phyloP scores from a whole-genome alignment of 2,797 vertebrate genomes.

The Cyclopterus lumpus region DNA sequence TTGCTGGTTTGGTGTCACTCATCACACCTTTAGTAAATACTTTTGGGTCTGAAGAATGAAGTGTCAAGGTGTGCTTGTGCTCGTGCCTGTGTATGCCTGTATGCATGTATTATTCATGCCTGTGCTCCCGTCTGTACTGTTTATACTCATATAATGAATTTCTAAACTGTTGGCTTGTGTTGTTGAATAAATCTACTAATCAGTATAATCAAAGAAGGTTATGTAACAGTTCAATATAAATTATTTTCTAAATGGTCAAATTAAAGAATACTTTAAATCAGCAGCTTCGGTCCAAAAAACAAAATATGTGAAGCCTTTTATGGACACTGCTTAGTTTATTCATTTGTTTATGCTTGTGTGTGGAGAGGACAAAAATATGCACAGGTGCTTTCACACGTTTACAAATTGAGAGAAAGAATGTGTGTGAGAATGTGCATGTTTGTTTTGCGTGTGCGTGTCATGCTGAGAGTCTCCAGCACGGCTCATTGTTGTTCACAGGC shows the following conservation, averaged over 20 bases:
- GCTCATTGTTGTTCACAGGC: conserved; percentile 47
- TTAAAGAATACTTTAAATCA: neutral
- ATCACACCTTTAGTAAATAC: conserved; percentile 23
- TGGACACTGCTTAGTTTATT: conserved; percentile 6
- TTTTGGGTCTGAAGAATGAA: conserved; percentile 2
- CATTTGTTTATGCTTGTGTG: conserved; percentile 8
- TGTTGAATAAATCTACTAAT: neutral
- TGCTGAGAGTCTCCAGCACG: conserved; percentile 10
- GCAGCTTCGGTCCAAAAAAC: neutral
- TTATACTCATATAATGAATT: conserved; percentile 2
- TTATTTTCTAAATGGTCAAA: neutral
- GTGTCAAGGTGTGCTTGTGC: neutral
- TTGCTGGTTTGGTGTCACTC: neutral
- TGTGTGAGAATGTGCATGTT: conserved; percentile 32
- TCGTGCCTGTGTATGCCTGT: neutral
- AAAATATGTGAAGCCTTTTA: conserved; percentile 1
- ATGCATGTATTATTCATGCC: conserved; percentile 12
- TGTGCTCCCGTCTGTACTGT: neutral
- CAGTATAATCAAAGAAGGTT: neutral
- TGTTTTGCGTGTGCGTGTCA: conserved; percentile 38
- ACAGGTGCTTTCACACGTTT: neutral
- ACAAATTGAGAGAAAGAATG: conserved; percentile 19
- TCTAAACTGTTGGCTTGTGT: neutral
- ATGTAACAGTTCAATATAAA: neutral
- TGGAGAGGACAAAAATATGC: neutral